Base-by-base conservation (phyloP, 2,888 invertebrate species). In the Drosophila pseudotalamancana region DNA sequence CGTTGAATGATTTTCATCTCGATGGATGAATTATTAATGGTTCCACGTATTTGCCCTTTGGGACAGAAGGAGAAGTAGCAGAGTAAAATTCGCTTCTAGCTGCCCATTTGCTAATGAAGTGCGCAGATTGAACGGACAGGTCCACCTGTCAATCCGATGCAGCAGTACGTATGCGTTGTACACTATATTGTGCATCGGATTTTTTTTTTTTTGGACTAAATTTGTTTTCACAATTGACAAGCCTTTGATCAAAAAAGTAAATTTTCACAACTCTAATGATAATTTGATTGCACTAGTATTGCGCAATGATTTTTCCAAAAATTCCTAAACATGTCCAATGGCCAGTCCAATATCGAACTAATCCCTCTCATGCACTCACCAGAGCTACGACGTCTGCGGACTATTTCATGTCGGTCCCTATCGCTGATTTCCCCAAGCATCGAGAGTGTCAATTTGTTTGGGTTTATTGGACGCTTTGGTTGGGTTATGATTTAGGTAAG, bases 401-500 rank as follows among this genome's bases (percentile, higher is more conserved):
- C 35, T 53, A 68, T 80, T 73, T 78, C 71, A 70, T 25, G 71
- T 76, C 60, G 69, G 69, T 63, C 46, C 57, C 64, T 51, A 63
- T 50, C 67, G 48, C 40, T 86, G 81, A 83, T 86, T 83, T 83
- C 83, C 83, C 83, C 65, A 83, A 78, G 73, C 78, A 78, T 51
- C 67, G 71, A 68, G 64, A 76, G 80, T 86, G 86, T 83, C 84
- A 81, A 83, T 86, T 78, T 78, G 81, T 72, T 64, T 59, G 70
- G 45, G 71, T 57, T 64, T 73, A 68, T 75, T 63, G 75, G 29
- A 45, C 63, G 67, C 68, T 57, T 50, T 69, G 60, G 42, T 42
- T 37, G 56, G 70, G 65, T 43, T 86, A 76, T 83, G 83, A 86
- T 86, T 83, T 83, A 78, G 83, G 81, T 83, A 79, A 60, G 78